Conservation (phyloP, 2,888 invertebrate genomes). For the Hyalella azteca region DNA sequence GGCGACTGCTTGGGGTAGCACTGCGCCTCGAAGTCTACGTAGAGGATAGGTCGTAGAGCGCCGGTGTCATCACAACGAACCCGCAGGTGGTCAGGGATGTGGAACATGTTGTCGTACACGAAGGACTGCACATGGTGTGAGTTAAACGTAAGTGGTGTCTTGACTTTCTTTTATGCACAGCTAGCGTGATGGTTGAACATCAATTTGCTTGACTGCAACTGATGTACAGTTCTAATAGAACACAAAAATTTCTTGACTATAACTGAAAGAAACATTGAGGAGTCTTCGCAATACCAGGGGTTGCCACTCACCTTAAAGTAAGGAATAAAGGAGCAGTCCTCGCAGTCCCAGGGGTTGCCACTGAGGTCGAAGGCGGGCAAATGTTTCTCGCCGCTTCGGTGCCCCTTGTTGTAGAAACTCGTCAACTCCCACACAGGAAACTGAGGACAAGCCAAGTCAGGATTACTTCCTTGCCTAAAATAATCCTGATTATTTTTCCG, state of each 20-base stretch:
- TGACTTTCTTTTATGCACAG: no score
- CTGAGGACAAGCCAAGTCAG: no score
- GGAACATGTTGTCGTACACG: slow-evolving; percentile 44
- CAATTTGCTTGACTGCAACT: no score
- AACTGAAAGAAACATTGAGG: no score
- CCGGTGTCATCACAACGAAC: slow-evolving; percentile 12
- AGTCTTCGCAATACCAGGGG: no score
- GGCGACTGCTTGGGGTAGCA: slow-evolving; percentile 42
- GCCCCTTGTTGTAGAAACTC: slow-evolving; percentile 38
- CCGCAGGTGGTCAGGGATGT: slow-evolving; percentile 37
- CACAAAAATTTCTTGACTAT: no score
- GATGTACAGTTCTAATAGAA: no score
- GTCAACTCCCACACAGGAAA: slow-evolving; percentile 43
- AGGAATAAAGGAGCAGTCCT: slow-evolving; percentile 45
- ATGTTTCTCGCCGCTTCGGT: slow-evolving; percentile 18
- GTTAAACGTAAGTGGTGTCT: no score
- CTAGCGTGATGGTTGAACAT: no score
- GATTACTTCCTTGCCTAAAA: no score
- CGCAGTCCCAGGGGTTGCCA: slow-evolving; percentile 53
- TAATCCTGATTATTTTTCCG: no score
- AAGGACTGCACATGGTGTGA: slow-evolving; percentile 36
- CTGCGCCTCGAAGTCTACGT: slow-evolving; percentile 35
- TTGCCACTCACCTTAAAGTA: slow-evolving; percentile 50
- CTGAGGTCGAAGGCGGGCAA: slow-evolving; percentile 41
- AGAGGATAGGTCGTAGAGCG: slow-evolving; percentile 34